These are phyloP conservation scores for Heliconius eleuchia DNA, from an alignment of 1,140 invertebrate genomes.

Conservation along the genomic window DNA sequence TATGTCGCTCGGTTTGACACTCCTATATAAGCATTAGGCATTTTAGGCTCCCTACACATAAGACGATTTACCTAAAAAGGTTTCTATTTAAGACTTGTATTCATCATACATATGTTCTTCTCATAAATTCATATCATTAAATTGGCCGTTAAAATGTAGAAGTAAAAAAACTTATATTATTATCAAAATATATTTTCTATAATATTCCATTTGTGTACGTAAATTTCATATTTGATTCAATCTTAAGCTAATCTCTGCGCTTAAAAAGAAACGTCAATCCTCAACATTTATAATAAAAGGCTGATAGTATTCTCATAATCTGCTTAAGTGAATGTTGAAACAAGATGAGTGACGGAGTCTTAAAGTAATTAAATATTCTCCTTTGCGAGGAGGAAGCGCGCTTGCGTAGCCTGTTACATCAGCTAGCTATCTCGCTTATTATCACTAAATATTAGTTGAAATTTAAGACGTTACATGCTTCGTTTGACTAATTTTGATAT, in stretches of 20 bases:
- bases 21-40: conserved; percentile 17
- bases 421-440: conserved; percentile 19
- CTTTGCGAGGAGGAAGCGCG: conserved; percentile 12
- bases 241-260: not conserved
- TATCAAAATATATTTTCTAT: too few species aligned
- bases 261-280: conserved; percentile 4
- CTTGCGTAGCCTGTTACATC: conserved; percentile 14
- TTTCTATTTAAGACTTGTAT: not conserved
- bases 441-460: conserved; percentile 14
- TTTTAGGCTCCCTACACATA: conserved; percentile 2
- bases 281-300: conserved; percentile 1
- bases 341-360: conserved; percentile 14
- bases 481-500: not conserved
- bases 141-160: not conserved
- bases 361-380: conserved; percentile 22
- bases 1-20: conserved; percentile 31
- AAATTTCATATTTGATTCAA: not conserved
- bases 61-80: not conserved
- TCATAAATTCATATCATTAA: not conserved
- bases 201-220: not conserved
- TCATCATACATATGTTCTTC: not conserved
- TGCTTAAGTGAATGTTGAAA: conserved; percentile 17
- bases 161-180: too few species aligned
- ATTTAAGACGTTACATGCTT: conserved; percentile 4
- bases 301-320: conserved; percentile 8